These are phyloP conservation scores for Pararge aegeria DNA, from an alignment of 1,140 invertebrate species.

Conservation along the genomic window DNA sequence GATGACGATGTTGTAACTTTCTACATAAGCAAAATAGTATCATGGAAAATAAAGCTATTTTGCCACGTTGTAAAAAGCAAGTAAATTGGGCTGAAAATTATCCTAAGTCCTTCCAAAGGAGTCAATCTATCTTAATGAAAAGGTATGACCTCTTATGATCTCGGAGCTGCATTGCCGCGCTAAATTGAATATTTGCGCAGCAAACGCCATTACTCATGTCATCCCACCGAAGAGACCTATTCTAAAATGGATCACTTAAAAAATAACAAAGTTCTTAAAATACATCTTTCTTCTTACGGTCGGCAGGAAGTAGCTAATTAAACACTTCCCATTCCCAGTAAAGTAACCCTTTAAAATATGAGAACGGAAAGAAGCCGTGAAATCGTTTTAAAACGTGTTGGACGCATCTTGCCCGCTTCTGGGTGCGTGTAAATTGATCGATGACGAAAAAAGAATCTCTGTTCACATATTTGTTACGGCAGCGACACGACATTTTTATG, in stretches of 20 bases:
- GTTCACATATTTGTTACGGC: conserved; percentile 10
- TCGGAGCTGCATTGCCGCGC: no score
- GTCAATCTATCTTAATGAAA: no score
- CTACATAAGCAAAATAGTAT: no score
- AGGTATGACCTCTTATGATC: no score
- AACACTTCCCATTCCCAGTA: conserved; percentile 17
- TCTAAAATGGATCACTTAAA: neutral
- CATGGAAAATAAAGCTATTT: no score
- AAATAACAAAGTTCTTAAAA: conserved; percentile 7
- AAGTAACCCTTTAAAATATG: conserved; percentile 12
- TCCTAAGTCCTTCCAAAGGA: no score
- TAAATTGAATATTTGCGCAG: no score
- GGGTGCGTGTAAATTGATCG: conserved; percentile 9
- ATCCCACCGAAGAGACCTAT: neutral
- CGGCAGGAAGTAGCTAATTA: conserved; percentile 16
- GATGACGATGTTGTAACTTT: no score
- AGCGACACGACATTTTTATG: neutral
- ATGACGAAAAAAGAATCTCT: conserved; percentile 4
- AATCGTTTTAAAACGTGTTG: conserved; percentile 19
- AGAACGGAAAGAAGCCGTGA: conserved; percentile 18
- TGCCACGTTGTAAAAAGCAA: no score
- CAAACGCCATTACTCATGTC: neutral
- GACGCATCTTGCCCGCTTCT: neutral
- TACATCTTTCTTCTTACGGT: conserved; percentile 2
- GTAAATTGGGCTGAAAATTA: no score